phyloP scores from a whole-genome alignment of 2,113 vertebrate genomes.

The Progne subis region DNA sequence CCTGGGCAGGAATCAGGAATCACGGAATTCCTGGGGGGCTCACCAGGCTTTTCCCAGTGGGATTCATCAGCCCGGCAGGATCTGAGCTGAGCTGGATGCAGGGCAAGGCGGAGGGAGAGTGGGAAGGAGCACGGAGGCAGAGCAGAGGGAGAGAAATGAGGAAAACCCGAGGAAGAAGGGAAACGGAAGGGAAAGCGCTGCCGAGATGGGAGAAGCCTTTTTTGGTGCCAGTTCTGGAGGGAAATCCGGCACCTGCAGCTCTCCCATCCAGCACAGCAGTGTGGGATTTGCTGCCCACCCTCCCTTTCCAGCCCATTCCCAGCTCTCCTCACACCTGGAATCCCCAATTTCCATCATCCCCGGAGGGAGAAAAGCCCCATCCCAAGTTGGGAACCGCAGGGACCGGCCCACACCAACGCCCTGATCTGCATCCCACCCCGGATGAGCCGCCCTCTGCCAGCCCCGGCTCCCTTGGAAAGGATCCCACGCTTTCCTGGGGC shows the following conservation, averaged over 20 bases:
- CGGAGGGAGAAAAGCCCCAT: not conserved
- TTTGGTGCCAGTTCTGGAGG: not conserved
- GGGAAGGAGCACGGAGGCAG: not conserved
- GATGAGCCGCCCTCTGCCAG: not conserved
- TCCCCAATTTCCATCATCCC: not conserved
- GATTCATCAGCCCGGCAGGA: not conserved
- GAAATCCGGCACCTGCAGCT: not conserved
- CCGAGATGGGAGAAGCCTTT: not conserved
- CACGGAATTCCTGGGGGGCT: not conserved
- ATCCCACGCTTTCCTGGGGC: not conserved
- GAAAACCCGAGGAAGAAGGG: not conserved
- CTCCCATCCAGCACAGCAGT: fast-evolving
- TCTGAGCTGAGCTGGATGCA: not conserved
- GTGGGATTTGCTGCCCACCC: not conserved
- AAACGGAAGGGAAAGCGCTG: not conserved
- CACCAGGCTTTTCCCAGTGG: not conserved
- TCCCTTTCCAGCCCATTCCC: not conserved
- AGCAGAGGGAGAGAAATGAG: not conserved
- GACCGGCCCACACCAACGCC: not conserved
- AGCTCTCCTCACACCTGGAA: not conserved
- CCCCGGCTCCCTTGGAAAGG: not conserved
- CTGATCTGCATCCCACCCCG: not conserved
- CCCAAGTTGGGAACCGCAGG: fast-evolving
- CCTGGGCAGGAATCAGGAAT: not conserved
- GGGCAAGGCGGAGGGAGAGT: not conserved